phyloP scores from a whole-genome alignment of 2,888 invertebrate genomes.

The Pseudolycoriella hygida region DNA sequence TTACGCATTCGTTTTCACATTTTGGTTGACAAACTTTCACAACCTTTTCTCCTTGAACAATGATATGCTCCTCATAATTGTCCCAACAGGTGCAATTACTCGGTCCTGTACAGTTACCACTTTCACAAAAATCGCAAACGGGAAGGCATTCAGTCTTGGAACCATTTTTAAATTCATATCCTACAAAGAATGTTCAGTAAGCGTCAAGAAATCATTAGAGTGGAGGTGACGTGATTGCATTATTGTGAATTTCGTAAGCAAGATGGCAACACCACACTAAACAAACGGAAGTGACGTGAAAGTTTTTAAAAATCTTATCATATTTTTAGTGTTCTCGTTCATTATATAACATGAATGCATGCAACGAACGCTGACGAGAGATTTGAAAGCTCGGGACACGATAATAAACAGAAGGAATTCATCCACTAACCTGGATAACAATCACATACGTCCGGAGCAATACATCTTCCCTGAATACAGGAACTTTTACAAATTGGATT shows the following conservation, averaged over 20 bases:
- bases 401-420: no score
- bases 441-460: constrained; percentile 14
- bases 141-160: constrained; percentile 22
- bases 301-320: no score
- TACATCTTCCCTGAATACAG: constrained; percentile 3
- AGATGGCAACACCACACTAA: no score
- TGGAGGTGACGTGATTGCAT: no score
- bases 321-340: no score
- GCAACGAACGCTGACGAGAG: no score
- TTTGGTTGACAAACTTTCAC: neutral
- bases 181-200: no score
- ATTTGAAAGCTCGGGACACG: no score
- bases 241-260: no score
- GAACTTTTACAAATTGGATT: constrained; percentile 15
- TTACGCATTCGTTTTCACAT: neutral
- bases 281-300: no score
- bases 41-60: neutral
- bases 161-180: constrained; percentile 18
- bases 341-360: no score
- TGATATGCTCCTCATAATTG: neutral
- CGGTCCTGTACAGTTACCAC: neutral
- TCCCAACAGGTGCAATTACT: neutral
- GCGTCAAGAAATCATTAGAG: no score
- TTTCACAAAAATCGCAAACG: constrained; percentile 14
- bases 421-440: neutral